phyloP scores from a whole-genome alignment of 2,797 vertebrate genomes.

The Acrossocheilus fasciatus region DNA sequence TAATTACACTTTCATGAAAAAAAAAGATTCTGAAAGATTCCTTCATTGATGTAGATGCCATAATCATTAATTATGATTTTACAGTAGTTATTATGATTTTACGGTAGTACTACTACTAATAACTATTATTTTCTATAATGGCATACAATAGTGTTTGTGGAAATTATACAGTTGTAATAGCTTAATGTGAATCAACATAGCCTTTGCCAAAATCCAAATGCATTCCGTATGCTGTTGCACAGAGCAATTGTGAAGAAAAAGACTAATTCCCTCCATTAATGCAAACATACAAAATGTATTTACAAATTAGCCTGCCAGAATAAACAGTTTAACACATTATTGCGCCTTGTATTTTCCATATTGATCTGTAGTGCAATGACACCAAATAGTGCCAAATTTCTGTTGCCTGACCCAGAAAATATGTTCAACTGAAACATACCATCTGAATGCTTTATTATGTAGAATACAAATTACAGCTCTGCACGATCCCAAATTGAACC shows the following conservation, averaged over 20 bases:
- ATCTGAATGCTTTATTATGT: conserved; percentile 56
- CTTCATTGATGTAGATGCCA: not conserved
- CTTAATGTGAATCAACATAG: conserved; percentile 11
- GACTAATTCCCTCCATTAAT: conserved; percentile 17
- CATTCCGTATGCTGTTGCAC: conserved; percentile 4
- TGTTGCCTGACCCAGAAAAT: conserved; percentile 24
- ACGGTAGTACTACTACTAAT: not conserved
- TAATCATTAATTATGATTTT: not conserved
- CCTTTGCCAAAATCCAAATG: conserved; percentile 11
- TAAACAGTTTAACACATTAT: conserved; percentile 5
- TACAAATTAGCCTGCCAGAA: conserved; percentile 18
- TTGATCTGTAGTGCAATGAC: conserved; percentile 29
- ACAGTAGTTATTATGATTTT: not conserved
- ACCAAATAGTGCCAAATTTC: conserved; percentile 31
- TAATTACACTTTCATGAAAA: not conserved
- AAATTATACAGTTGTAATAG: not conserved
- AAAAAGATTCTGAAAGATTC: not conserved
- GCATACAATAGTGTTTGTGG: not conserved
- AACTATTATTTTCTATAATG: not conserved
- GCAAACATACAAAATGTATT: conserved; percentile 1
- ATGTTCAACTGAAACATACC: conserved; percentile 49
- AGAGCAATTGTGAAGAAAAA: not conserved
- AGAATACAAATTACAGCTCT: conserved; percentile 61
- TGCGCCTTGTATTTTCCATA: conserved; percentile 11
- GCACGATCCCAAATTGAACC: conserved; percentile 66